These are phyloP conservation scores for Hirtodrosophila duncani DNA, from an alignment of 2,888 invertebrate genomes.

Conservation along the genomic window DNA sequence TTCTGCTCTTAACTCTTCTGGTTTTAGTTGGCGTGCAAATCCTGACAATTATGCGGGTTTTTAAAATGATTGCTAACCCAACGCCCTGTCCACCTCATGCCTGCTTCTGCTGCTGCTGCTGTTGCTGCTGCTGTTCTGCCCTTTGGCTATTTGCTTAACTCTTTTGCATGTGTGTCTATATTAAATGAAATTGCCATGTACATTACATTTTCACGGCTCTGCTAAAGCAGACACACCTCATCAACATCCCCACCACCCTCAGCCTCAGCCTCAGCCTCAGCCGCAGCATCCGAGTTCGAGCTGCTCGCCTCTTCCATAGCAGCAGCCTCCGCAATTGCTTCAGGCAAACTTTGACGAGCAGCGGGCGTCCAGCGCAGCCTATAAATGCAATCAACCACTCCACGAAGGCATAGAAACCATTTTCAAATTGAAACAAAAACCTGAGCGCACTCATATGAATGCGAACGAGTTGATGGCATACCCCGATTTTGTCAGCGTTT, in stretches of 20 bases:
- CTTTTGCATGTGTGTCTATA: constrained; percentile 47
- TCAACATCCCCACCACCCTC: neutral
- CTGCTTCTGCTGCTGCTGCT: neutral
- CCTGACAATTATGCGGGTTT: constrained; percentile 72
- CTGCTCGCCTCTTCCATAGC: no score
- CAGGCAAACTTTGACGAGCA: no score
- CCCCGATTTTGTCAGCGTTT: no score
- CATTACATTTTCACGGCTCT: constrained; percentile 67
- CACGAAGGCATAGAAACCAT: no score
- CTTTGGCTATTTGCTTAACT: constrained; percentile 64
- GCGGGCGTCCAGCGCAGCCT: no score
- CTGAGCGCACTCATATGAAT: no score
- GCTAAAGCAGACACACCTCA: constrained; percentile 64
- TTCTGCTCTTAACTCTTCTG: no score
- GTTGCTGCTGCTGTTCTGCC: constrained; percentile 32
- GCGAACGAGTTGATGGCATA: no score
- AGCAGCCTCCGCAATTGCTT: no score
- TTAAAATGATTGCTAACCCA: constrained; percentile 53
- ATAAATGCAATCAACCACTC: constrained; percentile 71
- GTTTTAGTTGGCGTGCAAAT: constrained; percentile 62
- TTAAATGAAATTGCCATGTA: constrained; percentile 60
- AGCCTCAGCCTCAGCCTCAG: no score
- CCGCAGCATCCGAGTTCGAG: no score
- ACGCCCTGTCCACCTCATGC: constrained; percentile 12
- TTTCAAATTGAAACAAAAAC: no score